Evolutionary conservation across 1,140 invertebrate species (phyloP).

Genomic region (Calliphora vicina): DNA sequence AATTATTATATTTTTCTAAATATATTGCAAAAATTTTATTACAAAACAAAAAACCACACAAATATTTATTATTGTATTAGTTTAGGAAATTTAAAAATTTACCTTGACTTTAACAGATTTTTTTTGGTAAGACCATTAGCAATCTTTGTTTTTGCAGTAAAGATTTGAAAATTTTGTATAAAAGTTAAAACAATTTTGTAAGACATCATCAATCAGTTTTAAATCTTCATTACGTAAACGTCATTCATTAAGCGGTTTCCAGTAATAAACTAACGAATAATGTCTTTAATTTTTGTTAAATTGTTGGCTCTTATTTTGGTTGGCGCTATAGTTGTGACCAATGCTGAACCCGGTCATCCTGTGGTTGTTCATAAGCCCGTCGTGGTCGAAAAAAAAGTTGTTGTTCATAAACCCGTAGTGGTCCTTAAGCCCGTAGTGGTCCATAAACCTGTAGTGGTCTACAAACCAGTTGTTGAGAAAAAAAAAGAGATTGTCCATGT

Average conservation of each 20-base stretch:
- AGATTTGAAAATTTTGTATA: not conserved
- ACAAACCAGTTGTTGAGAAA: constrained; percentile 5
- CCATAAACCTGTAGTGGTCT: constrained; percentile 16
- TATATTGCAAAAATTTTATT: not conserved
- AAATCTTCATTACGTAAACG: not conserved
- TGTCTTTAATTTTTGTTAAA: not conserved
- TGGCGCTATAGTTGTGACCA: not conserved
- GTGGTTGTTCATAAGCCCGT: constrained; percentile 1
- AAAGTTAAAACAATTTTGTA: constrained; percentile 2
- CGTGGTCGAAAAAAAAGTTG: not conserved
- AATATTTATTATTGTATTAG: not conserved
- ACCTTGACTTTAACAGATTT: not conserved
- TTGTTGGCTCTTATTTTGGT: not conserved
- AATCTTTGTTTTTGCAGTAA: no score
- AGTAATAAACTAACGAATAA: not conserved
- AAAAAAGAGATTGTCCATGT: constrained; percentile 11
- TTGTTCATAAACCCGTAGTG: not conserved
- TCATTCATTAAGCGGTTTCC: not conserved
- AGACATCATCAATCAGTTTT: not conserved
- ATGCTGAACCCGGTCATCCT: constrained; percentile 22
- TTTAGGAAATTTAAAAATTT: not conserved
- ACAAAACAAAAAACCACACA: not conserved
- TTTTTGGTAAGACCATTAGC: no score
- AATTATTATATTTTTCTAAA: constrained; percentile 24
- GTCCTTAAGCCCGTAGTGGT: constrained; percentile 11